Base-by-base conservation (phyloP, 1,140 invertebrate species). In the Bursaphelenchus mucronatus region DNA sequence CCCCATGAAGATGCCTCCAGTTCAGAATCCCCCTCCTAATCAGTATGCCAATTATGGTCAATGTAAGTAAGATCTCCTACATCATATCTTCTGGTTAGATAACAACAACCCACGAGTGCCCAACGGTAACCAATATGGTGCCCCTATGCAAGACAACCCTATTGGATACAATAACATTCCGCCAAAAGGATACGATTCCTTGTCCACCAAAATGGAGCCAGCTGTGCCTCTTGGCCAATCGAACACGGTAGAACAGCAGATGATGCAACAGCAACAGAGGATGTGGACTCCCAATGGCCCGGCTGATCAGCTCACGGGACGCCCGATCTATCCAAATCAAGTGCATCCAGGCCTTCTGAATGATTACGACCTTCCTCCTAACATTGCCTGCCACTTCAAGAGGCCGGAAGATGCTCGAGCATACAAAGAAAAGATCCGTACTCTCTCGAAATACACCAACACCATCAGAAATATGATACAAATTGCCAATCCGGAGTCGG, bases 221-320 rank as follows among this genome's bases (percentile, higher is more conserved):
- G 30, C 30, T 30, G 30, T 30, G 30, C 30, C 30, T 30, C 30
- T 30, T 30, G 30, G 30, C 30, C 30, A 30, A 30, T 30, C 30
- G 5, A 30, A 30, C 30, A 3, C 30, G 21, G 40, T 59, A 13
- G 57, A 59, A n/a, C 57, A 45, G 11, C 57, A 59, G 30, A 59
- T 59, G 57, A 59, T 59, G 40, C 57, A 59, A 44, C 57, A 59
- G 45, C 57, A 59, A 50, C 57, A 59, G 40, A 45, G 57, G 45
- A 45, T 59, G 57, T 59, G 57, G 57, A 59, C 57, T 30, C 57
- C 57, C 6, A 59, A 59, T 39, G 57, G 57, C 6, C 57, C 57
- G 1, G 40, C 57, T 11, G 57, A 59, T 43, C 57, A 59, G 40
- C 30, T 30, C 30, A 59, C 45, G 57, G 57, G 57, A 13, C 13